phyloP scores from a whole-genome alignment of 2,888 invertebrate species.

The Loripinus fragilis region DNA sequence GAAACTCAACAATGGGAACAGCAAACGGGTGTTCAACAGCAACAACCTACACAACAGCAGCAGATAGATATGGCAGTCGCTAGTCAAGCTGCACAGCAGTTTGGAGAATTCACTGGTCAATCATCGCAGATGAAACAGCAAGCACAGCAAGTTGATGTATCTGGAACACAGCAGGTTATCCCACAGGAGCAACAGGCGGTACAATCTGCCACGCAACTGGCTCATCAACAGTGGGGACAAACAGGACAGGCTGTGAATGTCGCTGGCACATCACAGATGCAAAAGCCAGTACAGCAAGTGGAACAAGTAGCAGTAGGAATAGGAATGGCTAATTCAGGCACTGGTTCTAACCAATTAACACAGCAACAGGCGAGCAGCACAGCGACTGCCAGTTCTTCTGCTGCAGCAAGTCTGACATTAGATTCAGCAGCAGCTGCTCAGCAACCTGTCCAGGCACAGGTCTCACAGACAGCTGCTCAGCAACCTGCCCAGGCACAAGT shows the following conservation, averaged over 20 bases:
- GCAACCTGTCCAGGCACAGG: background rate
- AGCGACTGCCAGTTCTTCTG: background rate
- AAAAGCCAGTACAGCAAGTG: background rate
- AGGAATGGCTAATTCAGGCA: background rate
- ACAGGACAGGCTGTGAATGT: background rate
- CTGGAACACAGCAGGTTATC: too few species aligned
- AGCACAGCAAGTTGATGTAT: too few species aligned
- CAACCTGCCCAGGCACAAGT: background rate
- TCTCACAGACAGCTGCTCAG: background rate
- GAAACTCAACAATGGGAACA: constrained; percentile 6
- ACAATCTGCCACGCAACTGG: too few species aligned
- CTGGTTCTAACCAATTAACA: background rate
- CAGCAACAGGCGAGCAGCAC: background rate
- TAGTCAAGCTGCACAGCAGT: background rate
- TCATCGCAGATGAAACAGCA: too few species aligned
- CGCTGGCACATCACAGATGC: background rate
- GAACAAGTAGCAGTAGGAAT: background rate
- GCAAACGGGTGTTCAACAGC: background rate
- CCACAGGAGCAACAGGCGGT: too few species aligned
- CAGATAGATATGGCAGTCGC: background rate
- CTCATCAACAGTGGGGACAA: background rate
- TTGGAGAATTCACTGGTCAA: too few species aligned
- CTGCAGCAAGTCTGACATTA: background rate
- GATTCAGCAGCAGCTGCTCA: background rate
- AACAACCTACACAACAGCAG: background rate